Percentiles rank a stretch among this genome's conserved stretches.
Evolutionary conservation across 2,113 vertebrate genomes (phyloP).

Genomic region (Dromiciops gliroides): DNA sequence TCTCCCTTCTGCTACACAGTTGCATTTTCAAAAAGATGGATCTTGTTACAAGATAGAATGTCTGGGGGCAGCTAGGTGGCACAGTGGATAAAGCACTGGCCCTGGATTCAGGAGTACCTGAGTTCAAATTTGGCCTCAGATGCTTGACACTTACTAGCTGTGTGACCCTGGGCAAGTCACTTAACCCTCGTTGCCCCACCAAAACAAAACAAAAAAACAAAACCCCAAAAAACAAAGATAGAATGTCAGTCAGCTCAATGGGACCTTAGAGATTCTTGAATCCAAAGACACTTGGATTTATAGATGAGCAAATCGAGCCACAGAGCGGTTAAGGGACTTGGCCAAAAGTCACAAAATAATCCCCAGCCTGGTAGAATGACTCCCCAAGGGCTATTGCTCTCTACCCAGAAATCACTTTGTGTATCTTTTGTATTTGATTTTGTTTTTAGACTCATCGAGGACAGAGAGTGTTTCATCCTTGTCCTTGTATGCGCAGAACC

Average conservation of each 20-base stretch:
- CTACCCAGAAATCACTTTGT: neutral
- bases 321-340: neutral
- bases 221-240: no score
- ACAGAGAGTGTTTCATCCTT: neutral
- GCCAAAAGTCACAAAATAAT: neutral
- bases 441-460: no score
- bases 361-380: neutral
- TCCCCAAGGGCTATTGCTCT: neutral
- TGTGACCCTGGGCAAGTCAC: no score
- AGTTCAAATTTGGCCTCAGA: no score
- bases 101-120: no score
- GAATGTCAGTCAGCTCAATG: neutral
- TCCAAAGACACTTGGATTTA: neutral
- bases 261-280: neutral
- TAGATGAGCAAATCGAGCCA: constrained; percentile 11
- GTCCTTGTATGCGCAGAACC: neutral
- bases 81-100: no score
- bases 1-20: neutral
- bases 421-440: no score
- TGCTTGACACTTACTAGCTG: no score
- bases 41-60: neutral
- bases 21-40: neutral
- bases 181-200: no score
- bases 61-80: no score
- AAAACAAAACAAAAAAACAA: no score